Evolutionary conservation across 2,113 vertebrate genomes (phyloP).

Genomic region (Rhinopomastus cyanomelas): DNA sequence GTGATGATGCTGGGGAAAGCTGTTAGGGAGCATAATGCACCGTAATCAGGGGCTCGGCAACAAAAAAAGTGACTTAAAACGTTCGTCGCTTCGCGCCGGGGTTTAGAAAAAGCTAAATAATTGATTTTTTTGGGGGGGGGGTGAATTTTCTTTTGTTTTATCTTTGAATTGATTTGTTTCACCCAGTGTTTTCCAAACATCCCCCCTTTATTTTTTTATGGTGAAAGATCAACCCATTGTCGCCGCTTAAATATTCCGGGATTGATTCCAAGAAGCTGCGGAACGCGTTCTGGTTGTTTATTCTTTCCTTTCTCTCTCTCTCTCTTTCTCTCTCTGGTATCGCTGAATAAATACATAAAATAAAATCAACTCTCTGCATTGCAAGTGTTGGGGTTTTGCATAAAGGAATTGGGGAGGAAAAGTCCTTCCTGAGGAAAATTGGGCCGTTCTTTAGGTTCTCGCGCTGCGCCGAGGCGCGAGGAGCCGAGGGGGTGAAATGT

Average conservation of each 20-base stretch:
- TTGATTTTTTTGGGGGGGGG: slow-evolving; percentile 18
- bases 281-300: too few relatives aligned
- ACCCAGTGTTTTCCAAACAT: not conserved
- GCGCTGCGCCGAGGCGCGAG: not conserved
- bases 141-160: not conserved
- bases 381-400: not conserved
- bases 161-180: not conserved
- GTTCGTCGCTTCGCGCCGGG: slow-evolving; percentile 1
- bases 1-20: slow-evolving; percentile 62
- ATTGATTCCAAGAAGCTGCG: not conserved
- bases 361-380: not conserved
- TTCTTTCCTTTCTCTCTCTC: too few relatives aligned
- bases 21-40: slow-evolving; percentile 66
- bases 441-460: not conserved
- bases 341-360: not conserved
- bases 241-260: slow-evolving; percentile 5
- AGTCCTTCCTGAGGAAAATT: not conserved
- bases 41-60: slow-evolving; percentile 48
- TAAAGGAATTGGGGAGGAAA: not conserved
- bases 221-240: slow-evolving; percentile 5
- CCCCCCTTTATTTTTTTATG: not conserved
- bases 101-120: slow-evolving; percentile 42
- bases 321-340: not conserved
- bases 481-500: slow-evolving; percentile 9
- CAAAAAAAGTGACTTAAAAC: slow-evolving; percentile 17